Conservation (phyloP, 2,888 invertebrate genomes). For the Cosmia trapezina region DNA sequence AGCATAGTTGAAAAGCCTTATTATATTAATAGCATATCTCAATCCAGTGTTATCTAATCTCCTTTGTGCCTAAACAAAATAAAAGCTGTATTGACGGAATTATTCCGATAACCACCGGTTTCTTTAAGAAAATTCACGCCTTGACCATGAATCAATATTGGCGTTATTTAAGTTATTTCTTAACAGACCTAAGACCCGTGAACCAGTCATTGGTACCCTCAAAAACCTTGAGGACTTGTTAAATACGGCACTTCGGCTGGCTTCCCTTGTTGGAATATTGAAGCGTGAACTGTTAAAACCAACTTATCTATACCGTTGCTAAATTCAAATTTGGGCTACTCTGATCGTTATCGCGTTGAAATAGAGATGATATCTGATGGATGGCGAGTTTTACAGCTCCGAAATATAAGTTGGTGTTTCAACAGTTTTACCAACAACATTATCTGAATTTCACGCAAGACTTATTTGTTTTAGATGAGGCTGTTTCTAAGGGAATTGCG, state of each 20-base stretch:
- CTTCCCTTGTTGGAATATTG: slow-evolving; percentile 75
- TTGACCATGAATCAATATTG: slow-evolving; percentile 72
- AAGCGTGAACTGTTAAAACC: slow-evolving; percentile 75
- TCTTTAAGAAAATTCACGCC: slow-evolving; percentile 74
- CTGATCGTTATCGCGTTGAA: slow-evolving; percentile 18
- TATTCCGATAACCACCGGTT: slow-evolving; percentile 64
- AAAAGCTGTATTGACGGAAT: slow-evolving; percentile 60
- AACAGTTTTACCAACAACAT: slow-evolving; percentile 76
- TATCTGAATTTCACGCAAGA: slow-evolving; percentile 86
- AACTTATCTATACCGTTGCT: slow-evolving; percentile 14
- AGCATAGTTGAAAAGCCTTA: slow-evolving; percentile 17
- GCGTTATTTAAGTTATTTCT: slow-evolving; percentile 61
- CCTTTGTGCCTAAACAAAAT: slow-evolving; percentile 41
- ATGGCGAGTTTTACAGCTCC: too few relatives aligned
- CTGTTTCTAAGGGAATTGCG: slow-evolving; percentile 75
- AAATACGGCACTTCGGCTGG: slow-evolving; percentile 78
- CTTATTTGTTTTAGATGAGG: slow-evolving; percentile 84
- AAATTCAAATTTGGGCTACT: not conserved
- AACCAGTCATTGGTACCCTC: slow-evolving; percentile 77
- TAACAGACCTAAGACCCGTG: slow-evolving; percentile 75
- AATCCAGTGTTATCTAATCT: slow-evolving; percentile 40
- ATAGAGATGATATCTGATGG: slow-evolving; percentile 39
- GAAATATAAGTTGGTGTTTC: slow-evolving; percentile 55
- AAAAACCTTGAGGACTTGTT: slow-evolving; percentile 70
- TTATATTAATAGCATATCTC: slow-evolving; percentile 38